phyloP scores from a whole-genome alignment of 1,140 invertebrate genomes.

The Ceratitis capitata region DNA sequence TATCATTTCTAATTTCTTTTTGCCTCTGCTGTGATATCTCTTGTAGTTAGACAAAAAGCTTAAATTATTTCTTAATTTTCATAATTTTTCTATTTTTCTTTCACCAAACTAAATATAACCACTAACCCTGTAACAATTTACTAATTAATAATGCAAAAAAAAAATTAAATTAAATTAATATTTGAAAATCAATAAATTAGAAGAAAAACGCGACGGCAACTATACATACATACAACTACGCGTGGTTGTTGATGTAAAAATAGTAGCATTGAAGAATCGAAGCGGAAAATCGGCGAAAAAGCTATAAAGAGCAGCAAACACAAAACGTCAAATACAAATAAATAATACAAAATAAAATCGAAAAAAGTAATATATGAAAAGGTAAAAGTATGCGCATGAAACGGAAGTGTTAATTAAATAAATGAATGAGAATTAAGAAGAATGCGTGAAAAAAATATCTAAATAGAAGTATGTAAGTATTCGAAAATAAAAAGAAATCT shows the following conservation, averaged over 20 bases:
- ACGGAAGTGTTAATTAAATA: not conserved
- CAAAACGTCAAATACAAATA: not conserved
- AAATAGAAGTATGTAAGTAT: not conserved
- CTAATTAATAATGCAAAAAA: slow-evolving; percentile 19
- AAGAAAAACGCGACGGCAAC: slow-evolving; percentile 7
- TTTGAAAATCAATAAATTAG: slow-evolving; percentile 29
- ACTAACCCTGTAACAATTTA: not conserved
- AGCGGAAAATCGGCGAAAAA: slow-evolving; percentile 19
- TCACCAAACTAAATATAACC: not conserved
- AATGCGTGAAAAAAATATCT: not conserved
- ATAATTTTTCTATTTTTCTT: not conserved
- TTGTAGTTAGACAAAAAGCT: not conserved
- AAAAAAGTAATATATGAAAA: not conserved
- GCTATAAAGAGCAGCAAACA: not conserved
- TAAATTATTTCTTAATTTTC: not conserved
- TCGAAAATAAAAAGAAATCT: not conserved
- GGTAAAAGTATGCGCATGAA: not conserved
- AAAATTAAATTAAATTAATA: too few relatives aligned
- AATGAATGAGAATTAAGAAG: too few relatives aligned
- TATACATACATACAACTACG: not conserved
- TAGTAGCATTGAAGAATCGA: slow-evolving; percentile 21
- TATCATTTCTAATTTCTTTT: not conserved
- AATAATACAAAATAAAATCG: not conserved
- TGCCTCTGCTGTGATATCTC: too few relatives aligned
- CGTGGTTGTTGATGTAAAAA: too few relatives aligned